phyloP scores from a whole-genome alignment of 92 coral and sea anemone genomes.

The Phenganax marumi region DNA sequence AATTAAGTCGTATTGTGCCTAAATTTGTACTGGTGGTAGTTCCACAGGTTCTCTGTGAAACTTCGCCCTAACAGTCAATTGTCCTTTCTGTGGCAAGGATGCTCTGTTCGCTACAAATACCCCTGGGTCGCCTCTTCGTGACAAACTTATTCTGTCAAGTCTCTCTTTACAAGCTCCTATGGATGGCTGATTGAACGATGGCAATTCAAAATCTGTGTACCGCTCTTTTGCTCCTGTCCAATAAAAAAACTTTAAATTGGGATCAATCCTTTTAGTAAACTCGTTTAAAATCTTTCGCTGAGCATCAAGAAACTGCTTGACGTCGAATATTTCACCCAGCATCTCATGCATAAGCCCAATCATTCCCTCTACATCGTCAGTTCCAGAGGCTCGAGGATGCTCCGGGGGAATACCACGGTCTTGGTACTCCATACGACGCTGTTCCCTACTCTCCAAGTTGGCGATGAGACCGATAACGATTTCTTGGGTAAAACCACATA shows the following conservation, averaged over 20 bases:
- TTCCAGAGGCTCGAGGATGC: conserved; percentile 65
- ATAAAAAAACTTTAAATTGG: conserved; percentile 50
- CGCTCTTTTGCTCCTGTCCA: conserved; percentile 62
- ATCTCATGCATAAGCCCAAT: conserved; percentile 59
- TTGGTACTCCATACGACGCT: conserved; percentile 44
- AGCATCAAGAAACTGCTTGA: conserved; percentile 55
- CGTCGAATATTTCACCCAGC: conserved; percentile 57
- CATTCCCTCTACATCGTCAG: conserved; percentile 68
- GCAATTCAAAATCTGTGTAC: conserved; percentile 60
- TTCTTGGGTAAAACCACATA: conserved; percentile 62
- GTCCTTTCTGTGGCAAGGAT: conserved; percentile 20
- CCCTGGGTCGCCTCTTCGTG: conserved; percentile 40
- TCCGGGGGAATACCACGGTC: conserved; percentile 59
- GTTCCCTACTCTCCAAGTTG: conserved; percentile 61
- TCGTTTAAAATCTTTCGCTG: conserved; percentile 65
- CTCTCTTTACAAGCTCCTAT: conserved; percentile 38
- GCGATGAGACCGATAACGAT: conserved; percentile 59
- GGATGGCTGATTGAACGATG: conserved; percentile 57
- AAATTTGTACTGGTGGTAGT: conserved; percentile 4
- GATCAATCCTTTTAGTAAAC: conserved; percentile 57
- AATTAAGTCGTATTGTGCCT: not conserved
- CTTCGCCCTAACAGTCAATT: conserved; percentile 22
- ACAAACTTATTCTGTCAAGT: conserved; percentile 4
- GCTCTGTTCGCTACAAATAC: conserved; percentile 30
- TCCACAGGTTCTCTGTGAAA: conserved; percentile 31